These are phyloP conservation scores for Biston betularia DNA, from an alignment of 2,888 invertebrate genomes.

Conservation along the genomic window DNA sequence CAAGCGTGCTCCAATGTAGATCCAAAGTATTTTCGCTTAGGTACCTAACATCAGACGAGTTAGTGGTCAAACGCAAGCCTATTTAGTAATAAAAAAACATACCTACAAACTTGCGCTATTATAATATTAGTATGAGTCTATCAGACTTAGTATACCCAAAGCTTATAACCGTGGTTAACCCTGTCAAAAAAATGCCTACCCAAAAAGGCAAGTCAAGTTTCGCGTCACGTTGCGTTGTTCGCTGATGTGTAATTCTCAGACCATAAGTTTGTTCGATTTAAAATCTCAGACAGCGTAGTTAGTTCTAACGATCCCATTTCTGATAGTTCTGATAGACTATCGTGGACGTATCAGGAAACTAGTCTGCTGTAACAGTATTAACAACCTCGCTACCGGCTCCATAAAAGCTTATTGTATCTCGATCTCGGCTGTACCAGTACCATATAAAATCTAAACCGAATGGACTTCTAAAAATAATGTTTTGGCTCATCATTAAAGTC, in stretches of 20 bases:
- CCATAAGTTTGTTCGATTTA: slow-evolving; percentile 21
- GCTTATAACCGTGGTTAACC: too few species aligned
- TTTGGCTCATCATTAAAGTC: slow-evolving; percentile 80
- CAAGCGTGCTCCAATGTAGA: too few species aligned
- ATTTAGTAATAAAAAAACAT: too few species aligned
- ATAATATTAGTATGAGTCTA: too few species aligned
- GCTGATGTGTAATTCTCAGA: slow-evolving; percentile 9
- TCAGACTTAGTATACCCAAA: too few species aligned
- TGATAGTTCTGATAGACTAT: slow-evolving; percentile 41
- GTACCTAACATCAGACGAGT: too few species aligned
- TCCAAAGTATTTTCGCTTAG: too few species aligned
- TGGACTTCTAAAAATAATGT: slow-evolving; percentile 79
- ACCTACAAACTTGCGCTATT: too few species aligned
- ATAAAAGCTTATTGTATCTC: slow-evolving; percentile 72
- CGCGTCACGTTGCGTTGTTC: neutral
- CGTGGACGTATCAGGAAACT: slow-evolving; percentile 42
- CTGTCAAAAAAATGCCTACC: neutral
- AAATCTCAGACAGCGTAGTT: slow-evolving; percentile 23
- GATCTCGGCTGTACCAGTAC: slow-evolving; percentile 47
- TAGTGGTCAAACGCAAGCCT: too few species aligned
- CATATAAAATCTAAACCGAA: slow-evolving; percentile 66
- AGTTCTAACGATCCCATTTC: slow-evolving; percentile 40
- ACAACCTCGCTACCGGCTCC: slow-evolving; percentile 69
- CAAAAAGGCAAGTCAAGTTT: slow-evolving; percentile 5
- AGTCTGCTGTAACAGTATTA: slow-evolving; percentile 45